Evolutionary conservation across 2,797 vertebrate species (phyloP), one percentile per base, ranked within the genome.

Genomic region (Halcyon badia): DNA sequence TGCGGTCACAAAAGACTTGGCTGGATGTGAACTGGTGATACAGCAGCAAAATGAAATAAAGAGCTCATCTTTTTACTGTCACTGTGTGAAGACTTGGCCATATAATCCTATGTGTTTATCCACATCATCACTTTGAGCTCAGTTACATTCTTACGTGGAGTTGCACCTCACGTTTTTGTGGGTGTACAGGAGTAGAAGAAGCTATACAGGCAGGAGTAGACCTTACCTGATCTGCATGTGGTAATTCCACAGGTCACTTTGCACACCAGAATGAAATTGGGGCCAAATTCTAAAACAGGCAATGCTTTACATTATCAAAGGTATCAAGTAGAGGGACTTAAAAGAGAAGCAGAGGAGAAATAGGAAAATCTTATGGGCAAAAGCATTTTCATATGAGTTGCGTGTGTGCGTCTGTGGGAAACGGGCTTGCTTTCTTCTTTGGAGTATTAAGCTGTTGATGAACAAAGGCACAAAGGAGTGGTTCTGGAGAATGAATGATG

Each of bases 401-500:
- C 0, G 0, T n/a, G 11, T 57, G 52, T 44, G 4, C 22, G 51
- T n/a, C 41, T 84, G 66, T 82, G 86, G 88, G 81, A 94, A 95
- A 77, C 2, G 2, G 10, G 42, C 22, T 85, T 77, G 21, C 31
- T 80, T 94, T 94, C 44, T 54, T 73, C 41, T 79, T 42, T 35
- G 57, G 41, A 66, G 73, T 54, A 11, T 83, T 91, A 83, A 62
- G 62, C 77, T 87, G 51, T 48, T 2, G 8, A 25, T 56, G 83
- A 79, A 49, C 39, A 94, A 88, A 84, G 46, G 25, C 79, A 87
- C 62, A 86, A 91, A 93, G 42, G 17, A 21, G 82, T 88, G n/a
- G 24, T 61, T 90, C 54, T 92, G 58, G 68, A 72, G 88, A 82
- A 92, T 96, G 90, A 97, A 96, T 85, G 65, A 80, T 85, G 57